Evolutionary conservation across 1,140 invertebrate genomes (phyloP).

Genomic region (Phocides pigmalion): DNA sequence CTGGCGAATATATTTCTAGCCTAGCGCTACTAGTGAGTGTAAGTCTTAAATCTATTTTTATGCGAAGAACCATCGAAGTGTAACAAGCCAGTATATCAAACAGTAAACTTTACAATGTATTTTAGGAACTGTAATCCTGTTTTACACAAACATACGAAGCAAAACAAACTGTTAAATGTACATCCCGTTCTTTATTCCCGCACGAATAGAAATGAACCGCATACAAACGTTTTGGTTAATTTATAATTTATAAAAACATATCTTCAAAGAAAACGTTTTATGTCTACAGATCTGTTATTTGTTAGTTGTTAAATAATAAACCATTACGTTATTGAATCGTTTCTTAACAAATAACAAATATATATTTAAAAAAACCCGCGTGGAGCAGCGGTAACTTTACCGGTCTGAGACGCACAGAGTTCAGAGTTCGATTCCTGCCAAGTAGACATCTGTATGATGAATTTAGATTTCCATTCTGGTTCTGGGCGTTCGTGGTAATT

Average conservation of each 20-base stretch:
- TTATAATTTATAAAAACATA: not conserved
- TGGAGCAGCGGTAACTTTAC: no score
- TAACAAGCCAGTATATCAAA: slow-evolving; percentile 12
- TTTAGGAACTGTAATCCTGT: slow-evolving; percentile 26
- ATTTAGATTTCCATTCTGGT: no score
- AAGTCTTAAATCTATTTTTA: slow-evolving; percentile 25
- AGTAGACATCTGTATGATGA: no score
- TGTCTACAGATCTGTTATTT: no score
- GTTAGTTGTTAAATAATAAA: no score
- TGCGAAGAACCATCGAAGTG: slow-evolving; percentile 5
- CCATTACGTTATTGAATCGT: no score
- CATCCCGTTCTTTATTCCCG: slow-evolving; percentile 3
- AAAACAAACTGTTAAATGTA: slow-evolving; percentile 22
- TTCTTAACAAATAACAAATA: no score
- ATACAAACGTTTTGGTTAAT: not conserved
- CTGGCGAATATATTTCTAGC: not conserved
- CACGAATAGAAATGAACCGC: not conserved
- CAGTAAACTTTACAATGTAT: slow-evolving; percentile 12
- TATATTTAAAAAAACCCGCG: no score
- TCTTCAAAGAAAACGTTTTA: no score
- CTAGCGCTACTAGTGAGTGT: not conserved
- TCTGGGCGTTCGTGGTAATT: no score
- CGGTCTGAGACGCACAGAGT: no score
- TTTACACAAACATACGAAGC: slow-evolving; percentile 20
- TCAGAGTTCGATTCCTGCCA: no score